Percentiles rank a stretch among this genome's conserved stretches.
These are phyloP conservation scores for Masticophis lateralis DNA, from an alignment of 2,797 vertebrate species.

Conservation along the genomic window DNA sequence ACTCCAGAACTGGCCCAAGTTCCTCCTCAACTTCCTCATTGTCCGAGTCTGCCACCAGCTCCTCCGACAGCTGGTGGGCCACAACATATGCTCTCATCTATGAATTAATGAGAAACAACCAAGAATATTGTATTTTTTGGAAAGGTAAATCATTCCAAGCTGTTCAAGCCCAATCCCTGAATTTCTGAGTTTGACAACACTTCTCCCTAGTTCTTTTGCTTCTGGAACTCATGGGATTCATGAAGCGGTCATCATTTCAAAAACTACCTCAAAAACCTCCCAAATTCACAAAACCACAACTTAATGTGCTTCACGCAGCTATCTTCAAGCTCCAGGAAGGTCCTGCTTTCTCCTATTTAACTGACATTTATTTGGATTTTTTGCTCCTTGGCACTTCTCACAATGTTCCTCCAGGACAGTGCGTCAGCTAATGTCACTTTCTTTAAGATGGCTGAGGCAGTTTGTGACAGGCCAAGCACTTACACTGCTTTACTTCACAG, in stretches of 20 bases:
- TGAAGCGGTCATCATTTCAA: not conserved
- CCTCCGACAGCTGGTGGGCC: no score
- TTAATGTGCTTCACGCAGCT: not conserved
- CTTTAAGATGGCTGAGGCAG: not conserved
- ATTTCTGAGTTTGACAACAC: not conserved
- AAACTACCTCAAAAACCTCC: not conserved
- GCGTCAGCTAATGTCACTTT: constrained; percentile 8
- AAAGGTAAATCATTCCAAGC: not conserved
- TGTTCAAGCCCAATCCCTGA: not conserved
- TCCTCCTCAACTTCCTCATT: no score
- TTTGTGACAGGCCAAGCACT: not conserved
- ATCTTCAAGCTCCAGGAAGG: not conserved
- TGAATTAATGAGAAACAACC: not conserved
- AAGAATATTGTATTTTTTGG: not conserved
- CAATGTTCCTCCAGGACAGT: not conserved
- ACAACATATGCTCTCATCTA: not conserved
- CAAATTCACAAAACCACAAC: not conserved
- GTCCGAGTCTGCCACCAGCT: no score
- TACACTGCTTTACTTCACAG: not conserved
- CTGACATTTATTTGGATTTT: not conserved
- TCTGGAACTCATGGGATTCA: not conserved
- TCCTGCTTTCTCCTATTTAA: not conserved
- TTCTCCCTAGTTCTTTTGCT: not conserved
- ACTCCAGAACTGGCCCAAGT: no score
- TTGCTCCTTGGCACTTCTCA: constrained; percentile 19